phyloP scores from a whole-genome alignment of 2,797 vertebrate species.

The Capromys pilorides region DNA sequence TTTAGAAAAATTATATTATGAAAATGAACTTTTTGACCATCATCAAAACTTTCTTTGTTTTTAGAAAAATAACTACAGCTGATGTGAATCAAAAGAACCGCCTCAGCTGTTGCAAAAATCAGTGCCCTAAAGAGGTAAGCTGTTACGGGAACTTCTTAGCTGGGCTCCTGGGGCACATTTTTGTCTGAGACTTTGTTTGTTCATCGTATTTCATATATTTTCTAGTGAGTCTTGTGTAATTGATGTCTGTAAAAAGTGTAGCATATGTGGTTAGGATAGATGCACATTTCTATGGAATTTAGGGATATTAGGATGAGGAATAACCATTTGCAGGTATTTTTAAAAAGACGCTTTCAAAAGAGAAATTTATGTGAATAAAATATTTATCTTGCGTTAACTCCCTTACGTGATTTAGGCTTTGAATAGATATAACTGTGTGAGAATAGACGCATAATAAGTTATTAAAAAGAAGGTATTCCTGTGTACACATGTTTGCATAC shows the following conservation, averaged over 20 bases:
- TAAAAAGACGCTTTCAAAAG: conserved; percentile 56
- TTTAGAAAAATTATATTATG: conserved; percentile 27
- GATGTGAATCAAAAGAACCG: conserved; percentile 85
- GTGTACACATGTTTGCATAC: background rate
- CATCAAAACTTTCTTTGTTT: conserved; percentile 67
- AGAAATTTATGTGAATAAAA: background rate
- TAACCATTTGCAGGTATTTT: background rate
- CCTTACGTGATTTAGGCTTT: background rate
- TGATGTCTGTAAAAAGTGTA: background rate
- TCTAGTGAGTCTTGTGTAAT: background rate
- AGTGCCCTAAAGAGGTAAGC: conserved; percentile 92
- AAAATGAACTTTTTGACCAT: conserved; percentile 56
- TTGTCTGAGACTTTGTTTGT: background rate
- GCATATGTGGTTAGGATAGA: background rate
- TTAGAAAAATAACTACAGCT: conserved; percentile 87
- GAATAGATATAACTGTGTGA: conserved; percentile 36
- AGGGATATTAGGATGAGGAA: background rate
- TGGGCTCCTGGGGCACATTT: background rate
- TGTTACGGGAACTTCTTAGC: background rate
- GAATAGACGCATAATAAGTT: background rate
- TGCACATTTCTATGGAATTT: conserved; percentile 19
- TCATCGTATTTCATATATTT: background rate
- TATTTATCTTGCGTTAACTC: background rate
- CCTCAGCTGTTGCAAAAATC: conserved; percentile 91
- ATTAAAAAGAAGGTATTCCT: background rate